Evolutionary conservation across 2,888 invertebrate genomes (phyloP), one percentile per base, ranked within the genome.

Genomic region (Andricus curvator): DNA sequence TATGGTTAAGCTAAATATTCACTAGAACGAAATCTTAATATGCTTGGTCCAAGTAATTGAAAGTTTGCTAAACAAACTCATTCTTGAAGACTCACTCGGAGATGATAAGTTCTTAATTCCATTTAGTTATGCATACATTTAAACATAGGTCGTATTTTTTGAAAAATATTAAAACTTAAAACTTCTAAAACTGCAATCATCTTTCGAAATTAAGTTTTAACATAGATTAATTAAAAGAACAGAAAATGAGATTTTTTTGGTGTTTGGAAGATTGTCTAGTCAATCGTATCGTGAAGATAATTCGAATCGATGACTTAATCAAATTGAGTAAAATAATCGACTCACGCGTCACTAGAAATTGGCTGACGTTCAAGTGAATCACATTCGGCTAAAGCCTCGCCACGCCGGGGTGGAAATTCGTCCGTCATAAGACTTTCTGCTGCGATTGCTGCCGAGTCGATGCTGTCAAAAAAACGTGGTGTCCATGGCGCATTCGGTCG

Each of bases 381-480:
- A 88, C 94, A 94, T 84, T 95, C 94, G 65, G 94, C 94, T 84
- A 94, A 89, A 13, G 94, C 94, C 85, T 95, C 94, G 56, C 94
- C 94, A 64, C 92, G 89, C 78, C 93, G 89, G 67, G 91, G 90
- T 78, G 93, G 93, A 86, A 93, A 93, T 78, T 93, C 92, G 84
- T 93, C 93, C 62, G 93, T 93, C 80, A 88, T 83, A 29, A 91
- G 85, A 80, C 91, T 91, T 70, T 92, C 92, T n/a, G 90, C 89
- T 22, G 89, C 85, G 82, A 91, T 89, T 33, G 87, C 88, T 25
- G 91, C 86, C 68, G 94, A 95, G 90, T 95, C 95, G 92, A 96
- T 95, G 91, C 96, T 96, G 91, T 96, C 96, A 90, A 96, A 96
- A 91, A 95, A 96, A 80, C 85, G 87, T 64, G 83, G 88, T 70